phyloP scores from a whole-genome alignment of 2,797 vertebrate species.

The Gymnoscopelus microlampas region DNA sequence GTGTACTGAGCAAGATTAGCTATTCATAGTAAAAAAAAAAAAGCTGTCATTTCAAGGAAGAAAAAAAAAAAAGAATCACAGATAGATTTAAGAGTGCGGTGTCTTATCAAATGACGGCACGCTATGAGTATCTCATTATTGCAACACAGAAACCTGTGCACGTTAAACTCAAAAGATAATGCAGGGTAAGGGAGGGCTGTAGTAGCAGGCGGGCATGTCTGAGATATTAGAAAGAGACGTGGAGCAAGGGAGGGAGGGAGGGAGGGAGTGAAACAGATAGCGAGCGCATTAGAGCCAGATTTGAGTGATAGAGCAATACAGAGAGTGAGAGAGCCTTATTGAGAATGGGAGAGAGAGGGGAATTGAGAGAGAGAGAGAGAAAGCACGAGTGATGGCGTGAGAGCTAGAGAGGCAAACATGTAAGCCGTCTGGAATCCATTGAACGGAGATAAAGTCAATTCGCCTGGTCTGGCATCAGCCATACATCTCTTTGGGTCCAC shows the following conservation, averaged over 20 bases:
- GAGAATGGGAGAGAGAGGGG: neutral
- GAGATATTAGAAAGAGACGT: slow-evolving; percentile 20
- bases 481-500: slow-evolving; percentile 41
- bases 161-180: slow-evolving; percentile 17
- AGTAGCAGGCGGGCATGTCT: slow-evolving; percentile 17
- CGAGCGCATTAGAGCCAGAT: neutral
- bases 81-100: slow-evolving; percentile 28
- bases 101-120: neutral
- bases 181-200: slow-evolving; percentile 28
- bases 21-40: neutral
- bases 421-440: slow-evolving; percentile 30
- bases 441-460: slow-evolving; percentile 54
- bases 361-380: slow-evolving; percentile 11
- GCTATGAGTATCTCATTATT: slow-evolving; percentile 16
- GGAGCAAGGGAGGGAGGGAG: neutral
- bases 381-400: slow-evolving; percentile 3
- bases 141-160: slow-evolving; percentile 35
- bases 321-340: neutral
- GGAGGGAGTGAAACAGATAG: neutral
- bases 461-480: slow-evolving; percentile 29
- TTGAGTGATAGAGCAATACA: slow-evolving; percentile 15
- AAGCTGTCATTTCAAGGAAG: neutral
- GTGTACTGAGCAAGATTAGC: slow-evolving; percentile 1
- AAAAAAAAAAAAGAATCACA: slow-evolving; percentile 12
- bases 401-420: slow-evolving; percentile 25